These are phyloP conservation scores for Buceros bicornis DNA, from an alignment of 2,797 vertebrate genomes.

Conservation along the genomic window DNA sequence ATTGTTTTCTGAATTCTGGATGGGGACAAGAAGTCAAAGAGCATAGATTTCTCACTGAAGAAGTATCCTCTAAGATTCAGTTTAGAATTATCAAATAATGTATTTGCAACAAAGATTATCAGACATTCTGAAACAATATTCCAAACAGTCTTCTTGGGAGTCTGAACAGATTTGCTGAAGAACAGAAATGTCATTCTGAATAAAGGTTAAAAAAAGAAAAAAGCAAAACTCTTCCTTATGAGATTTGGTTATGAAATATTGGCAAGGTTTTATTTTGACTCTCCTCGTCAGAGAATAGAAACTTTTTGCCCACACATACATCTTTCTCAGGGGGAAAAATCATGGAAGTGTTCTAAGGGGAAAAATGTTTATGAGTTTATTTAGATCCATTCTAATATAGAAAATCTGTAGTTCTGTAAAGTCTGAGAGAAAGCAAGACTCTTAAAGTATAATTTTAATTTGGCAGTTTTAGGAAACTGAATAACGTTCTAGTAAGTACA, in stretches of 20 bases:
- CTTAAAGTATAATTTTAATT: neutral
- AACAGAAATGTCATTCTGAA: neutral
- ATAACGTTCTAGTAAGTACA: neutral
- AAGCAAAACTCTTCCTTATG: neutral
- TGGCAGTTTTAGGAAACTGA: neutral
- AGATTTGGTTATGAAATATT: neutral
- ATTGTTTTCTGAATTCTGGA: conserved; percentile 7
- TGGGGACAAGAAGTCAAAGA: neutral
- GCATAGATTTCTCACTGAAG: neutral
- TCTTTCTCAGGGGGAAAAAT: neutral
- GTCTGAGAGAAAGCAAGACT: neutral
- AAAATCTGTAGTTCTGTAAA: neutral
- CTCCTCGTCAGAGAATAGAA: neutral
- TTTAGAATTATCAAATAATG: neutral
- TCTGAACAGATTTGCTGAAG: neutral
- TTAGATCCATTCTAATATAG: neutral
- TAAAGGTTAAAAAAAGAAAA: neutral
- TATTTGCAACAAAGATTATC: neutral
- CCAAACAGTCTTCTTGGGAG: neutral
- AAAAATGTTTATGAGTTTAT: neutral
- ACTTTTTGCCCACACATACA: neutral
- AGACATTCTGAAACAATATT: neutral
- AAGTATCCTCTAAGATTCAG: neutral
- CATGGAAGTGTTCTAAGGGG: neutral
- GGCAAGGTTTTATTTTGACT: neutral